These are phyloP conservation scores for Pteropus alecto DNA, from an alignment of 2,113 vertebrate species.

Conservation along the genomic window DNA sequence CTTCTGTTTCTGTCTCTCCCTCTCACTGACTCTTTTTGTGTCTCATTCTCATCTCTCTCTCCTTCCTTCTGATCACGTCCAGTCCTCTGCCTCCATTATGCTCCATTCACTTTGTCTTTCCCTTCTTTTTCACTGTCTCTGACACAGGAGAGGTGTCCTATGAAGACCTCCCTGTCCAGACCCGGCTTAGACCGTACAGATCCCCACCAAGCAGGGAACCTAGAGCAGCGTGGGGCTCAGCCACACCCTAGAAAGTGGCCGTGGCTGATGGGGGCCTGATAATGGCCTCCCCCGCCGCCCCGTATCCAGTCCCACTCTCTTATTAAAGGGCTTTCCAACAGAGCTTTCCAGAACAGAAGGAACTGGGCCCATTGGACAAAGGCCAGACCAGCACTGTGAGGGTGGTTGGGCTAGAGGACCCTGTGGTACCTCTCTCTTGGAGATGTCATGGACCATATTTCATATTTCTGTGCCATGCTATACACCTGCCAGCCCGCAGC, in stretches of 20 bases:
- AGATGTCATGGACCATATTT: background rate
- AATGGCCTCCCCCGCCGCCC: background rate
- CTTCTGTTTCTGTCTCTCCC: background rate
- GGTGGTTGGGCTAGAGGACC: background rate
- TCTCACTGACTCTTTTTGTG: background rate
- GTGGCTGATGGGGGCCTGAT: background rate
- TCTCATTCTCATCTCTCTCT: slow-evolving; percentile 64
- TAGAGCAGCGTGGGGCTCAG: background rate
- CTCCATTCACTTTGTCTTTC: background rate
- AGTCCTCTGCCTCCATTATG: fast-evolving
- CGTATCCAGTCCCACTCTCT: background rate
- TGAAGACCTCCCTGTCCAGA: background rate
- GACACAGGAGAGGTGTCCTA: background rate
- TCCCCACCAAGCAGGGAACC: background rate
- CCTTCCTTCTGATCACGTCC: background rate
- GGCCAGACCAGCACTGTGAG: background rate
- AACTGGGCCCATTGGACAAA: background rate
- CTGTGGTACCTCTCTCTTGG: background rate
- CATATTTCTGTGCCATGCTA: background rate
- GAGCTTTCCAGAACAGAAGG: background rate
- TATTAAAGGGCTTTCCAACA: background rate
- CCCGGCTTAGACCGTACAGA: background rate
- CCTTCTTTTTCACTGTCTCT: background rate
- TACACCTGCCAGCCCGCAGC: background rate
- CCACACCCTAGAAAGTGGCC: background rate